These are phyloP conservation scores for fruit fly (Drosophila melanogaster) DNA, from an alignment of 1,140 invertebrate genomes.

Conservation along the genomic window Release_6_plus_ISO1_MT NC_004354.4:4868001-4868500, in stretches of 20 bases:
- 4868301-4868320: constrained; percentile 7
- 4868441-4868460: not conserved
- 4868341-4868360: constrained; percentile 49
- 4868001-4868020: not conserved
- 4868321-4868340: constrained; percentile 7
- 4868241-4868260: constrained; percentile 7
- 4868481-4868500: constrained; percentile 9
- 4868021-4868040: not conserved
- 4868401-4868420: constrained; percentile 20
- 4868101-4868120: constrained; percentile 70
- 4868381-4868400: constrained; percentile 24
- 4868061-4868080: constrained; percentile 32
- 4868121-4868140: constrained; percentile 15
- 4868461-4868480: not conserved
- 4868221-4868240: constrained; percentile 11
- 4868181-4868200: constrained; percentile 58
- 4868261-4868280: constrained; percentile 32
- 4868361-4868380: constrained; percentile 43
- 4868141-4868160: constrained; percentile 2
- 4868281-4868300: not conserved
- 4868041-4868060: not conserved
- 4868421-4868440: constrained; percentile 23
- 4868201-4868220: constrained; percentile 64
- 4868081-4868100: constrained; percentile 33
- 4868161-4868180: constrained; percentile 49